phyloP scores from a whole-genome alignment of 2,113 vertebrate species.

The Phrynosoma platyrhinos region DNA sequence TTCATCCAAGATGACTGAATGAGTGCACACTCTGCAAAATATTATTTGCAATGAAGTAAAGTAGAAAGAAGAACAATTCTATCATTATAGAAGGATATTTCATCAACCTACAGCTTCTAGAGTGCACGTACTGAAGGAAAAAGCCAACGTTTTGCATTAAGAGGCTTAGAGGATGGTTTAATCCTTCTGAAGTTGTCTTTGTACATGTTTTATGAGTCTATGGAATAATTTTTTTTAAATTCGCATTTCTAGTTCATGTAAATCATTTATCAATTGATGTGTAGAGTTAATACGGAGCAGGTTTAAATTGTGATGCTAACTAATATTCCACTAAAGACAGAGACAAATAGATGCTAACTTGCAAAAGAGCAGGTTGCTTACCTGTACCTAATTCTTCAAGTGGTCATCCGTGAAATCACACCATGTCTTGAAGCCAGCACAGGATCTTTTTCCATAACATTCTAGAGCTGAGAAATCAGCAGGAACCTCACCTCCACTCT shows the following conservation, averaged over 20 bases:
- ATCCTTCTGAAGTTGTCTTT: background rate
- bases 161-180: background rate
- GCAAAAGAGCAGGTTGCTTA: too few relatives aligned
- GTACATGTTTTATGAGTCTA: background rate
- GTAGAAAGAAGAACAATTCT: background rate
- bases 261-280: rapidly evolving
- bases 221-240: constrained; percentile 3
- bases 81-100: background rate
- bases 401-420: too few relatives aligned
- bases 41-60: background rate
- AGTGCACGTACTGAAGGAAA: background rate
- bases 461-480: too few relatives aligned
- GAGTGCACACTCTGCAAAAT: background rate
- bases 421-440: too few relatives aligned
- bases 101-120: rapidly evolving
- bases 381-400: too few relatives aligned
- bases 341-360: too few relatives aligned
- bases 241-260: rapidly evolving
- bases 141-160: background rate
- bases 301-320: background rate
- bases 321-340: too few relatives aligned
- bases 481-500: too few relatives aligned
- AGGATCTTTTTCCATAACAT: too few relatives aligned
- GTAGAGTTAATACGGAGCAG: rapidly evolving
- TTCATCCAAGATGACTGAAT: too few relatives aligned